Evolutionary conservation across 2,113 vertebrate species (phyloP), one percentile per base, ranked within the genome.

Genomic region (Tragulus kanchil): DNA sequence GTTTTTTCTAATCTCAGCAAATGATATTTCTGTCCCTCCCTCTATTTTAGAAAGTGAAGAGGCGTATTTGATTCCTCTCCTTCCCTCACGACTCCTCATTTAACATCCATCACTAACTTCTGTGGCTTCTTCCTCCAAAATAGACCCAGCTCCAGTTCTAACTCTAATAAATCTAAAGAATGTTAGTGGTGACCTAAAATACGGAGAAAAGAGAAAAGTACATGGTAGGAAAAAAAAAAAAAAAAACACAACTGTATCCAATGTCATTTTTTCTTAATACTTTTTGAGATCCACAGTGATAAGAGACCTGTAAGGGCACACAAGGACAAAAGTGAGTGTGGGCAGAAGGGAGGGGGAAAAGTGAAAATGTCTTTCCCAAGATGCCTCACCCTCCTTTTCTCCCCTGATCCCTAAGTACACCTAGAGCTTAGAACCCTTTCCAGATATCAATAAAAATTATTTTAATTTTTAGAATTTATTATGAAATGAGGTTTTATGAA

Each of bases 401-500:
- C 7, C 58, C 15, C 21, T 69, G 26, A 52, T 3, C 7, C 8
- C 28, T 42, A 58, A n/a, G 73, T 62, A 36, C 50, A 54, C n/a
- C 19, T 61, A 28, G 83, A 81, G 52, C 31, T 77, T 87, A 65
- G 50, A 45, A 89, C 17, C 6, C 16, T 52, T 91, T 86, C 84
- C 36, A 84, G n/a, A n/a, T n/a, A n/a, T n/a, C n/a, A n/a, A 77
- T 77, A 48, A 64, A 56, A 25, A 59, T 28, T 78, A 85, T 67
- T 90, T 8, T 59, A 78, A 28, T 78, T 75, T 67, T 71, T 67
- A 50, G 10, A 84, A 84, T 64, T 75, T 25, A 90, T 83, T 26
- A 17, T 93, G 36, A 94, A 73, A 31, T 64, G 21, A 26, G n/a
- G 56, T 88, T 88, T 94, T 89, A 71, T 31, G 12, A 94, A 88